Evolutionary conservation across 2,113 vertebrate species (phyloP).

Genomic region (Scomber scombrus): DNA sequence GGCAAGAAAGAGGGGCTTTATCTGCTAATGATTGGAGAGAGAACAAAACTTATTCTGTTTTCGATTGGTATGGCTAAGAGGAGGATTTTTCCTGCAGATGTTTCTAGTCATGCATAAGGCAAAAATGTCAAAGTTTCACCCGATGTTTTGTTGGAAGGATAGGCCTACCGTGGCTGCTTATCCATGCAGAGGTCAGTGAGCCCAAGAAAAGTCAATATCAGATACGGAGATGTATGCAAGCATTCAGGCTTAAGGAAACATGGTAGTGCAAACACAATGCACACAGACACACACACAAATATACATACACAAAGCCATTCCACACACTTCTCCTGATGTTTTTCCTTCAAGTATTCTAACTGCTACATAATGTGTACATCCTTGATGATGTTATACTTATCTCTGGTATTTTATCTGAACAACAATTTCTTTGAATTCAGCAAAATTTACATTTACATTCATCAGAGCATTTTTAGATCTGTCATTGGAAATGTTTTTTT

Average conservation of each 20-base stretch:
- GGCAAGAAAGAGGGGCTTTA: constrained; percentile 78
- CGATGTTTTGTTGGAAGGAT: constrained; percentile 55
- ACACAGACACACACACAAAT: not conserved
- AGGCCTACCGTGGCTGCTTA: constrained; percentile 41
- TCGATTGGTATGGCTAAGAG: constrained; percentile 49
- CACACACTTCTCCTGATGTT: not conserved
- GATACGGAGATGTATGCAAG: constrained; percentile 54
- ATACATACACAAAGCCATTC: constrained; percentile 8
- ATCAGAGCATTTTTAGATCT: no score
- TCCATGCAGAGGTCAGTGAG: constrained; percentile 70
- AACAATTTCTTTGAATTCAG: no score
- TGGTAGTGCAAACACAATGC: constrained; percentile 15
- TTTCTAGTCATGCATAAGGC: constrained; percentile 42
- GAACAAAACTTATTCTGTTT: constrained; percentile 77
- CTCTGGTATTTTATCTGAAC: not conserved
- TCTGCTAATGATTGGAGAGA: constrained; percentile 73
- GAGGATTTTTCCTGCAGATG: constrained; percentile 41
- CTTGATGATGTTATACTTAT: constrained; percentile 6
- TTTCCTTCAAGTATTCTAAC: constrained; percentile 9
- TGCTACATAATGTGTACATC: not conserved
- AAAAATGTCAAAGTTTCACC: constrained; percentile 74
- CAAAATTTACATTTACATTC: no score
- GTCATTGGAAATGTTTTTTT: no score
- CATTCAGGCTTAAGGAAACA: constrained; percentile 67
- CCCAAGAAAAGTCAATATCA: constrained; percentile 70